Evolutionary conservation across 2,888 invertebrate species (phyloP).

Genomic region (Phengaris alcon): DNA sequence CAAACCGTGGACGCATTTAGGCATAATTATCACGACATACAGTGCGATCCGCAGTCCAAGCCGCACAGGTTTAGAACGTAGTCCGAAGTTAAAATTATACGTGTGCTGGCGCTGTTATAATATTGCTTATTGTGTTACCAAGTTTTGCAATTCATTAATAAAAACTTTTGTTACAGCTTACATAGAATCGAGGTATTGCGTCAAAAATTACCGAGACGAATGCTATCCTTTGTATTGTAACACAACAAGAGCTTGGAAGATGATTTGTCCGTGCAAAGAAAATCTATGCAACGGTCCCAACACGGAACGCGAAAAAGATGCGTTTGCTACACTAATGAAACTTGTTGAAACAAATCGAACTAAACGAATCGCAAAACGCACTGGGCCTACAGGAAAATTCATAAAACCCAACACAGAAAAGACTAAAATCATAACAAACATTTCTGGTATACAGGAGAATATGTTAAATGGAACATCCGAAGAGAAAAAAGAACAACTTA

Average conservation of each 20-base stretch:
- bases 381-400: conserved; percentile 35
- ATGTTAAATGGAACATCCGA: conserved; percentile 32
- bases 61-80: too few species aligned
- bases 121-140: neutral
- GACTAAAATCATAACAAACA: conserved; percentile 40
- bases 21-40: too few species aligned
- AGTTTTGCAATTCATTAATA: neutral
- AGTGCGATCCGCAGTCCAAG: too few species aligned
- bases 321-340: conserved; percentile 52
- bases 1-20: too few species aligned
- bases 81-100: too few species aligned
- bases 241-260: conserved; percentile 63
- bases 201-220: conserved; percentile 70
- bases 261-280: conserved; percentile 68
- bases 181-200: conserved; percentile 65
- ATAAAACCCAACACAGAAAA: conserved; percentile 35
- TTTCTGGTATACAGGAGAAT: conserved; percentile 39
- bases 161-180: conserved; percentile 48
- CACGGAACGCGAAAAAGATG: conserved; percentile 57
- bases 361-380: conserved; percentile 42
- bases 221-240: conserved; percentile 69
- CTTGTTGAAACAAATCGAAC: conserved; percentile 40
- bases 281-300: conserved; percentile 68
- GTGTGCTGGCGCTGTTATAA: too few species aligned
- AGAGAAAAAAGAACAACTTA: conserved; percentile 35